phyloP scores from a whole-genome alignment of 2,888 invertebrate species.

The Hirudinaria manillensis region DNA sequence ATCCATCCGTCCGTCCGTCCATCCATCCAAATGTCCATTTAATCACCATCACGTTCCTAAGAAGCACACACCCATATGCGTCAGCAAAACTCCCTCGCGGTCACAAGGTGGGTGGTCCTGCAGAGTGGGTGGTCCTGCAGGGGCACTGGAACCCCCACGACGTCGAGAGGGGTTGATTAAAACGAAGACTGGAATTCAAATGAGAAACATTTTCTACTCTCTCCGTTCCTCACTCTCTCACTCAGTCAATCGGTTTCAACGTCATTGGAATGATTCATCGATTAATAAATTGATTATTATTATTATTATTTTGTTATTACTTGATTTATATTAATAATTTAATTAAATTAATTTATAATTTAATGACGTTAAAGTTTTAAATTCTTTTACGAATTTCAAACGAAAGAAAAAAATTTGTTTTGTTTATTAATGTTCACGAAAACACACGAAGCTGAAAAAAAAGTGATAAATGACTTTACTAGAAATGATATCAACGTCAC shows the following conservation, averaged over 20 bases:
- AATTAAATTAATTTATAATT: too few relatives aligned
- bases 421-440: too few relatives aligned
- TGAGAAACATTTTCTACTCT: not conserved
- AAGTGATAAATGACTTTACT: too few relatives aligned
- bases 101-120: too few relatives aligned
- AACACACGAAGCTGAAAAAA: too few relatives aligned
- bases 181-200: constrained; percentile 1
- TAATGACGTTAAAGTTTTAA: too few relatives aligned
- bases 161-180: not conserved
- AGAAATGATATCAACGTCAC: not conserved
- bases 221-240: not conserved
- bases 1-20: not conserved
- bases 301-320: too few relatives aligned
- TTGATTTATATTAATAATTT: too few relatives aligned
- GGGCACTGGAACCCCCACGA: not conserved
- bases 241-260: not conserved
- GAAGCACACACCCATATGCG: not conserved
- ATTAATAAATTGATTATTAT: too few relatives aligned
- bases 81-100: not conserved
- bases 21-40: not conserved
- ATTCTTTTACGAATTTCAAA: too few relatives aligned
- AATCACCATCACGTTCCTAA: not conserved
- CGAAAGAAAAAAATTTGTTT: too few relatives aligned
- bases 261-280: not conserved
- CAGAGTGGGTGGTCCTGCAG: not conserved